A percentile compares a stretch with the other conserved stretches of the same genome.
Evolutionary conservation across 2,888 invertebrate genomes (phyloP).

Genomic region (Pollenia amentaria): DNA sequence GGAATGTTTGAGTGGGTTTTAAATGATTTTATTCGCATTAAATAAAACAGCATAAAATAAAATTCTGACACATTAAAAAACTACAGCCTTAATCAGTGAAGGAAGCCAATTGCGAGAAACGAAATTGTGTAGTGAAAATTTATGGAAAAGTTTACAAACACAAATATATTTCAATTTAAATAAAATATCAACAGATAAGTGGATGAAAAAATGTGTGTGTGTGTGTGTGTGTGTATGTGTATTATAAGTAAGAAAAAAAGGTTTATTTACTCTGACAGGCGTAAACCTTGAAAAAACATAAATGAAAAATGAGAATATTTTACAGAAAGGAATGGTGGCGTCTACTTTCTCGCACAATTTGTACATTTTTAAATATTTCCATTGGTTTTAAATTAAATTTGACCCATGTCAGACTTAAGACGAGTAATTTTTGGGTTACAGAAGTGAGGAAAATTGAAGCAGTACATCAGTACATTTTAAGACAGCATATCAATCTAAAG

Average conservation of each 20-base stretch:
- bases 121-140: neutral
- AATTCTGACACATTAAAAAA: neutral
- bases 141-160: neutral
- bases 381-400: conserved; percentile 37
- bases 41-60: neutral
- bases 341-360: conserved; percentile 6
- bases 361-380: conserved; percentile 12
- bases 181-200: conserved; percentile 2
- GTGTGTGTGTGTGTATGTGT: neutral
- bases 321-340: conserved; percentile 7
- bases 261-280: conserved; percentile 24
- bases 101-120: neutral
- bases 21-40: neutral
- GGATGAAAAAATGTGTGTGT: no score
- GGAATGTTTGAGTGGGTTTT: neutral
- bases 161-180: conserved; percentile 40
- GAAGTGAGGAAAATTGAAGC: neutral
- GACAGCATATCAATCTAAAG: no score
- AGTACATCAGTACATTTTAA: neutral
- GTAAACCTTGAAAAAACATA: conserved; percentile 4
- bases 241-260: neutral
- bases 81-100: neutral
- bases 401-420: conserved; percentile 39
- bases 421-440: neutral
- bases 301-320: conserved; percentile 10